Evolutionary conservation across 2,888 invertebrate genomes (phyloP), one percentile per base, ranked within the genome.

Genomic region (Lymantria monacha): DNA sequence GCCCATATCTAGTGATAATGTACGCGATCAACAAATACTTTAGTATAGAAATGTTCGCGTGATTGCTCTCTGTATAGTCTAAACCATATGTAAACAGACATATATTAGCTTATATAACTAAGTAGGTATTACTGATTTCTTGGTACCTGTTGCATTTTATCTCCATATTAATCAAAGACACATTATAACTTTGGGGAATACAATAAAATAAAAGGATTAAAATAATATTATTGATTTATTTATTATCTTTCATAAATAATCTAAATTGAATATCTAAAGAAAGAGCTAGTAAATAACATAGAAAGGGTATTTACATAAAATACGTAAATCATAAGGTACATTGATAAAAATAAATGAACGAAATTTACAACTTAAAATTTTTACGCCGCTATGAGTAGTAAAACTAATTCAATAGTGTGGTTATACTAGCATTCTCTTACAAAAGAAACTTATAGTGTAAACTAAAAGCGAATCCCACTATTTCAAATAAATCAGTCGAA

Each of bases 191-290:
- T n/a, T 74, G 52, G 59, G 74, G 73, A 59, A 53, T 70, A 58
- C 68, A 68, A 73, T 40, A 69, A 62, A 74, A 72, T 75, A 74
- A 80, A 78, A 78, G 70, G 64, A 46, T 69, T 54, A 74, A 77
- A 76, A 74, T 78, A 81, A 82, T 82, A 74, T 82, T 82, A 74
- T 82, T 78, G 80, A 85, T 87, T 89, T 87, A 85, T 87, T 89
- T 87, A 87, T 86, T 87, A 65, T 65, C 63, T 77, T 83, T 83
- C 79, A 88, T 89, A 89, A 89, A 88, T 90, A 89, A 86, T 83
- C 85, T 87, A 86, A 87, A 85, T 76, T 79, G 81, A 76, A 80
- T 85, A 83, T 82, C 83, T 86, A 86, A 83, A 84, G 81, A 83
- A 74, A 80, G 68, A 74, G 75, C 80, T 86, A 84, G 76, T 75